These are phyloP conservation scores for Batillaria attramentaria DNA, from an alignment of 1,140 invertebrate species.

Conservation along the genomic window DNA sequence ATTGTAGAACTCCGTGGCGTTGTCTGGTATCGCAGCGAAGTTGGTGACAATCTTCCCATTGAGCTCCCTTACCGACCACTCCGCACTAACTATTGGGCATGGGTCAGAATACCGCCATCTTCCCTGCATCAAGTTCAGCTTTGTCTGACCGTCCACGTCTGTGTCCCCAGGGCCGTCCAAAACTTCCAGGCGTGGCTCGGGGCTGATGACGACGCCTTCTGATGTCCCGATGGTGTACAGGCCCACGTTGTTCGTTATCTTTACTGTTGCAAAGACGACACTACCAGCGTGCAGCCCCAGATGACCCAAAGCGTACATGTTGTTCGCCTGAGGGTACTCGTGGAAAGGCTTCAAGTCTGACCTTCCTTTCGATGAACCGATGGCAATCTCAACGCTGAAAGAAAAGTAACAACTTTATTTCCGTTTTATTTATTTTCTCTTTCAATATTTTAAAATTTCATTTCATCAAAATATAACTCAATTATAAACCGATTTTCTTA, in stretches of 20 bases:
- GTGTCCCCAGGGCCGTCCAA: background rate
- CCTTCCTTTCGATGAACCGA: slow-evolving; percentile 21
- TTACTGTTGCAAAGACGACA: slow-evolving; percentile 38
- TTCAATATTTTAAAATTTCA: no score
- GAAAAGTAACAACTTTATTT: background rate
- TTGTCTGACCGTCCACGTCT: slow-evolving; percentile 40
- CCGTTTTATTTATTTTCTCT: no score
- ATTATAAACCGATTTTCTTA: no score
- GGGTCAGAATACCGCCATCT: slow-evolving; percentile 40
- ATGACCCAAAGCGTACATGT: slow-evolving; percentile 29
- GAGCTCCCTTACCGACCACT: slow-evolving; percentile 40
- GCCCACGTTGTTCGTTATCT: slow-evolving; percentile 45
- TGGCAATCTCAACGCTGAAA: slow-evolving; percentile 36
- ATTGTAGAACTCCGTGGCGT: slow-evolving; percentile 37
- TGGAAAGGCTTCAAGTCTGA: slow-evolving; percentile 28
- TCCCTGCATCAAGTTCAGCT: slow-evolving; percentile 37
- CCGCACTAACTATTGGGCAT: slow-evolving; percentile 35
- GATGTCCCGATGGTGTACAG: slow-evolving; percentile 35
- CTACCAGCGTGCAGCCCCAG: slow-evolving; percentile 32
- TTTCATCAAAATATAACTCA: no score
- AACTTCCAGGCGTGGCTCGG: slow-evolving; percentile 37
- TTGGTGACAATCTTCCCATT: slow-evolving; percentile 35
- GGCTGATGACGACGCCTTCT: slow-evolving; percentile 42
- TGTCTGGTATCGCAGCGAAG: slow-evolving; percentile 23
- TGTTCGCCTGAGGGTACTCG: background rate